These are phyloP conservation scores for Prorops nasuta DNA, from an alignment of 1,140 invertebrate genomes.

Conservation along the genomic window DNA sequence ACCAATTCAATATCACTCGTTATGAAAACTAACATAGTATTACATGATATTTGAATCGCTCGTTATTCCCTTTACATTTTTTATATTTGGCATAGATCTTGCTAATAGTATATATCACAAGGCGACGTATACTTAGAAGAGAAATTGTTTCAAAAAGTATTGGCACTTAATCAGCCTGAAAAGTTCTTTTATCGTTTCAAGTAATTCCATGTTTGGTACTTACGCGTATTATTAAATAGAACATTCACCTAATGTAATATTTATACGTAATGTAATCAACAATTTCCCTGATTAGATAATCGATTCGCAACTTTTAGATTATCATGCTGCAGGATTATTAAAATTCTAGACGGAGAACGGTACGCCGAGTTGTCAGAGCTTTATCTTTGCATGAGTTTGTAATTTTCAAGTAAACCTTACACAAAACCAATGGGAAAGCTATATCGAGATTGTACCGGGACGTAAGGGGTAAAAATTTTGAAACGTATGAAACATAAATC, in stretches of 20 bases:
- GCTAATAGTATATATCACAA: slow-evolving; percentile 16
- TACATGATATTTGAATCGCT: slow-evolving; percentile 21
- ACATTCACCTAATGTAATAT: slow-evolving; percentile 9
- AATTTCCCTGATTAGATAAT: slow-evolving; percentile 36
- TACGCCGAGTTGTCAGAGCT: no score
- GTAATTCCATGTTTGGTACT: slow-evolving; percentile 26
- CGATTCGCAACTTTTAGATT: slow-evolving; percentile 33
- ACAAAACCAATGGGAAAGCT: no score
- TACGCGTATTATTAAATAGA: slow-evolving; percentile 7
- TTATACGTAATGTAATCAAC: slow-evolving; percentile 29
- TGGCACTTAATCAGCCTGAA: slow-evolving; percentile 17
- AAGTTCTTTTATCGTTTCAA: slow-evolving; percentile 26
- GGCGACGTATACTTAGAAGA: slow-evolving; percentile 29
- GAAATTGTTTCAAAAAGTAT: slow-evolving; percentile 9
- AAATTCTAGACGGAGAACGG: slow-evolving; percentile 35
- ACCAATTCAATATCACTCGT: slow-evolving; percentile 13
- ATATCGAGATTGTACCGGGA: no score
- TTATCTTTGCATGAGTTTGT: no score
- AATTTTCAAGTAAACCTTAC: no score
- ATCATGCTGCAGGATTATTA: slow-evolving; percentile 34
- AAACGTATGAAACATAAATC: no score
- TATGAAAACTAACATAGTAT: slow-evolving; percentile 12
- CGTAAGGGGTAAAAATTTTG: no score
- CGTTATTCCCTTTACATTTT: slow-evolving; percentile 30
- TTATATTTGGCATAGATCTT: slow-evolving; percentile 31